These are phyloP conservation scores for Agelaius tricolor DNA, from an alignment of 2,113 vertebrate genomes.

Conservation along the genomic window DNA sequence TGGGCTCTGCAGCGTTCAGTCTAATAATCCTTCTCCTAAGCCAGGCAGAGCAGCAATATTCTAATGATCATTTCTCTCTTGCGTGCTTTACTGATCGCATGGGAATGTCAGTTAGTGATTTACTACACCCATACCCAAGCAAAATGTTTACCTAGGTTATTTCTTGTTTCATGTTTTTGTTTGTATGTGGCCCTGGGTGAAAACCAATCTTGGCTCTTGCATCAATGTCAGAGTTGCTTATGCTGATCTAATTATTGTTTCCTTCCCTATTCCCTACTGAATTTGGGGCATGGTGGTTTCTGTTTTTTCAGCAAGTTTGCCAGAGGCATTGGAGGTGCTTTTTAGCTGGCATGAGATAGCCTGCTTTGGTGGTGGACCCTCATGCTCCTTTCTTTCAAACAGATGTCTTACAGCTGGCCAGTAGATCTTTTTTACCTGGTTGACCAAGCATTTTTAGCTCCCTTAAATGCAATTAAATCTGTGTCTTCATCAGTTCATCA, in stretches of 20 bases:
- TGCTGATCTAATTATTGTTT: background rate
- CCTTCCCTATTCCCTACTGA: accelerated
- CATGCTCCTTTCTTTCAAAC: background rate
- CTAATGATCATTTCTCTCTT: background rate
- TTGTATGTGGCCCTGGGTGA: background rate
- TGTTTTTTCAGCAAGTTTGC: background rate
- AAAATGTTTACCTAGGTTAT: background rate
- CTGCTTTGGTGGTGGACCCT: background rate
- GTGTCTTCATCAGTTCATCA: background rate
- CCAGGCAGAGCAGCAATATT: background rate
- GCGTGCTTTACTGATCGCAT: background rate
- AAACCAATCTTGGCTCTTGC: background rate
- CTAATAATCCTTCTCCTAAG: background rate
- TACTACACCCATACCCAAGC: background rate
- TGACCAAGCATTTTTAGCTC: background rate
- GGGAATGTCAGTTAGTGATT: background rate
- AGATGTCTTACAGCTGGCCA: background rate
- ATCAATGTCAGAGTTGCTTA: background rate
- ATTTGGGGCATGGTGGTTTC: background rate
- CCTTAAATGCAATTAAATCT: background rate
- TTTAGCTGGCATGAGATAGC: background rate
- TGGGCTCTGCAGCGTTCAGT: background rate
- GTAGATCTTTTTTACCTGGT: background rate
- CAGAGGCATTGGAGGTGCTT: background rate
- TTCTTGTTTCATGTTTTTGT: background rate